These are phyloP conservation scores for Odontocolon sp. DNA, from an alignment of 2,888 invertebrate species.

Conservation along the genomic window DNA sequence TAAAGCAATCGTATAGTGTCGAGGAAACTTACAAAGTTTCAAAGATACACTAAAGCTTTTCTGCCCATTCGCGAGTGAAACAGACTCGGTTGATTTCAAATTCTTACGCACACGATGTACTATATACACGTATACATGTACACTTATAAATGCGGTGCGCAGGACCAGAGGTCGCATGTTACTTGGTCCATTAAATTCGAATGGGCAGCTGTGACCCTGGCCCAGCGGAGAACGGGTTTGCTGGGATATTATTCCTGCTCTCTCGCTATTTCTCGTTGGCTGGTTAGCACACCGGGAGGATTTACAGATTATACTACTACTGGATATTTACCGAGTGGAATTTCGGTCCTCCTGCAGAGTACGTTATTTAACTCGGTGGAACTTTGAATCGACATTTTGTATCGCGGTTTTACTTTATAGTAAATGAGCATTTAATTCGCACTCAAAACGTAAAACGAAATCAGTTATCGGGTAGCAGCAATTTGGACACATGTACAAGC, in stretches of 20 bases:
- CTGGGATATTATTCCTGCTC: constrained; percentile 11
- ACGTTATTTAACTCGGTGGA: not conserved
- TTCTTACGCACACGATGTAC: not conserved
- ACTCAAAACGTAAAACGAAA: not conserved
- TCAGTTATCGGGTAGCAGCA: not conserved
- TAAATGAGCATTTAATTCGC: constrained; percentile 1
- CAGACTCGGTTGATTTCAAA: not conserved
- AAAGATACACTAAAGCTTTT: not conserved
- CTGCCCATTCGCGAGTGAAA: not conserved
- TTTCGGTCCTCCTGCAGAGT: not conserved
- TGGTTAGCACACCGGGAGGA: not conserved
- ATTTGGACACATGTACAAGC: not conserved
- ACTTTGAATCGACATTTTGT: constrained; percentile 14
- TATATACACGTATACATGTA: not conserved
- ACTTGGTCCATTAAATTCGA: constrained; percentile 39
- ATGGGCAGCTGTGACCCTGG: constrained; percentile 37
- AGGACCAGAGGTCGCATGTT: constrained; percentile 35
- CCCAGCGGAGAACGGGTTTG: constrained; percentile 7
- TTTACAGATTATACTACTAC: constrained; percentile 27
- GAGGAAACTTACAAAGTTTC: not conserved
- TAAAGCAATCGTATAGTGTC: not conserved
- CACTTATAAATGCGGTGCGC: not conserved
- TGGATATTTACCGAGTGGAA: constrained; percentile 21
- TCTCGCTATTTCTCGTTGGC: constrained; percentile 1
- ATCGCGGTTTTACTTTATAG: not conserved